Base-by-base conservation (phyloP, 2,113 vertebrate genomes). In the Gallinago media region DNA sequence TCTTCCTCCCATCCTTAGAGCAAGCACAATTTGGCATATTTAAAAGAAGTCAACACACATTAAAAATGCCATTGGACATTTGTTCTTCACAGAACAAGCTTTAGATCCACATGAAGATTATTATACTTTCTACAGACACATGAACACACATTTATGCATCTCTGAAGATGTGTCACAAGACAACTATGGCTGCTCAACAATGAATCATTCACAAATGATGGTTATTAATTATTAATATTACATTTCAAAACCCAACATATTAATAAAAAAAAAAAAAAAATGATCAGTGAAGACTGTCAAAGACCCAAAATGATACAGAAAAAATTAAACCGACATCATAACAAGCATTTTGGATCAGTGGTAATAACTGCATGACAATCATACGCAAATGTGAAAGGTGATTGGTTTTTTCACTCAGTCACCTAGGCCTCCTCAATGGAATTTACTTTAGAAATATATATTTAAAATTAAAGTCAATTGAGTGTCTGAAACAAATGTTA, bases 341-440 rank as follows among this genome's bases (percentile, higher is more conserved):
- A 71, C 68, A 97, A 84, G 44, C 61, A 95, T 90, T 97, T 94
- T 85, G 79, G 66, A 94, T 96, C 81, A 90, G 80, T 90, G 91
- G 86, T 54, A 79, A 61, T 88, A 95, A 88, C 6, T 76, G 58
- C 65, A 91, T 79, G 87, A 89, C 66, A 81, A 89, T 20, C 74
- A 87, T 56, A 95, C 84, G 80, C 42, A 90, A 85, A 94, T 42
- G 89, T 87, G 87, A 94, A 94, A 94, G 62, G 94, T 94, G 96
- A 92, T 92, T 71, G 2, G 5, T 74, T 91, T 94, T 91, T 96
- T 95, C 91, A 97, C 96, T 96, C 97, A 97, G 97, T 97, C 97
- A 97, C 97, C 96, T 94, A 90, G 95, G 85, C 96, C 96, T 97
- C 94, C 94, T 94, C 93, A 94, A 68, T 47, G 25, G n/a, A 77